These are phyloP conservation scores for Orestias chungarensis DNA, from an alignment of 2,797 vertebrate species.

Conservation along the genomic window DNA sequence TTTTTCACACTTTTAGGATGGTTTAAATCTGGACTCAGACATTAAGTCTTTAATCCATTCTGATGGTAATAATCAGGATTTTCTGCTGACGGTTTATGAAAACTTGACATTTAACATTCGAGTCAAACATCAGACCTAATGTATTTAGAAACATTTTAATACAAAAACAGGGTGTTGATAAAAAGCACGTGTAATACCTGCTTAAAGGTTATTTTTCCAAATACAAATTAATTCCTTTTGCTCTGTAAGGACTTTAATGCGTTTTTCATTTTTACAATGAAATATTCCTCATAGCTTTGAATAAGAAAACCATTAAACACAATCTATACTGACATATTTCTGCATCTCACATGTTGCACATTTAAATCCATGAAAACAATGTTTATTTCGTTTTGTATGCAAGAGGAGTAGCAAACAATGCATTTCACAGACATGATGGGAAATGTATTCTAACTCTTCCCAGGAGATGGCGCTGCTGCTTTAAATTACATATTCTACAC, in stretches of 20 bases:
- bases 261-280: neutral
- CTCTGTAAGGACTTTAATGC: neutral
- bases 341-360: neutral
- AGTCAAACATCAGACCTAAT: too few relatives aligned
- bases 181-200: too few relatives aligned
- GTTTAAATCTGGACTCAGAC: too few relatives aligned
- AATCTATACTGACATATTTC: neutral
- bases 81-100: too few relatives aligned
- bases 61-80: neutral
- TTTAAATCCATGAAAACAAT: neutral
- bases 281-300: neutral
- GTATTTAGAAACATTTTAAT: too few relatives aligned
- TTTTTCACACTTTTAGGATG: neutral
- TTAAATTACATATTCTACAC: constrained; percentile 9
- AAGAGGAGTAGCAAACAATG: neutral
- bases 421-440: neutral
- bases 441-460: neutral
- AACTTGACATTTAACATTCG: too few relatives aligned
- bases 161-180: too few relatives aligned
- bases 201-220: too few relatives aligned
- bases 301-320: neutral
- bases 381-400: neutral
- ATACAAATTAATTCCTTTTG: too few relatives aligned
- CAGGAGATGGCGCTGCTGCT: constrained; percentile 54
- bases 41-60: too few relatives aligned